Base-by-base conservation (phyloP, 1,140 invertebrate genomes). In the Cryptotermes secundus region DNA sequence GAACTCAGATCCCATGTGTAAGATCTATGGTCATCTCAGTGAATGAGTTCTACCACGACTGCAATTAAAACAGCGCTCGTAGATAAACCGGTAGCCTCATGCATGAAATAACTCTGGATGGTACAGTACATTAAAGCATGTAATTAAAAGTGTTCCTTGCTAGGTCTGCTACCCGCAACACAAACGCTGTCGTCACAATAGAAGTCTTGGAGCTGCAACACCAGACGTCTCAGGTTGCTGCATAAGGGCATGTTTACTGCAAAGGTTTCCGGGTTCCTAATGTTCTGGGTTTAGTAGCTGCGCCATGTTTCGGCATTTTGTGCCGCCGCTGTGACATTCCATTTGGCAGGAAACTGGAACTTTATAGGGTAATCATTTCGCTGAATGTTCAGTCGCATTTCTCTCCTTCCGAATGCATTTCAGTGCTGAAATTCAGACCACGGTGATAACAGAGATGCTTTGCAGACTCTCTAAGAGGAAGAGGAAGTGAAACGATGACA, bases 81-180 rank as follows among this genome's bases (percentile, higher is more conserved):
- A 49, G 14, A 22, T 49, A 22, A 6, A 31, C 53, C 14, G 59
- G 26, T 72, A 72, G n/a, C 26, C 3, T 72, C 59, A 72, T 72
- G n/a, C n/a, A 72, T 31, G 59, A n/a, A 31, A n/a, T n/a, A 72
- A 72, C 3, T 9, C 16, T 49, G 1, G 38, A 12, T 38, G 38
- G 38, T n/a, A n/a, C n/a, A n/a, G 38, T n/a, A 59, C 53, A 19
- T 59, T 59, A n/a, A 16, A 59, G 53, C 59, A 72, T 31, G 26
- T 72, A 72, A 72, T 72, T 72, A n/a, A 72, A 72, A n/a, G 26
- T 72, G n/a, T 72, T n/a, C 59, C 59, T 72, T 72, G 59, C 59
- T 72, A 22, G 53, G 53, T 59, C 53, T 59, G 53, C 53, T 14
- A n/a, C n/a, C 59, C n/a, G 26, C 59, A 72, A 31, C 59, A 72